Conservation (phyloP, 2,888 invertebrate genomes). For the Lepeophtheirus nordmannii region DNA sequence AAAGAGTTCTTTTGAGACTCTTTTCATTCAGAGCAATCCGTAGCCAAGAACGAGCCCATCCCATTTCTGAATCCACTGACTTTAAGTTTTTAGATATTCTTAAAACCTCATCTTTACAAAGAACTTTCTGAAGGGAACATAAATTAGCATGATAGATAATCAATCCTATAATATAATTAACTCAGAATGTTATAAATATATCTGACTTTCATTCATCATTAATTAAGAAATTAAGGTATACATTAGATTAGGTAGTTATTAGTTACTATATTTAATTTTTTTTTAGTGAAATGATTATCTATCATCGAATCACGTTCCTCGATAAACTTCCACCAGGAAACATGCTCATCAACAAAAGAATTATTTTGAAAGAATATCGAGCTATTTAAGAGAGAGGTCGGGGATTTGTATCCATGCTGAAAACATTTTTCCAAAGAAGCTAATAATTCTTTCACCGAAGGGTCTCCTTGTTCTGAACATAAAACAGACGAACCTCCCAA, state of each 20-base stretch:
- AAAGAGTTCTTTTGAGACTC: constrained; percentile 48
- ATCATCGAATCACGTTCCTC: too few species aligned
- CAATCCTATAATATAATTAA: too few species aligned
- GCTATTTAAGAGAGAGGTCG: not conserved
- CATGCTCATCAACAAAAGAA: too few species aligned
- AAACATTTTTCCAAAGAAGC: not conserved
- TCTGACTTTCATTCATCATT: too few species aligned
- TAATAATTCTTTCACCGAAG: not conserved
- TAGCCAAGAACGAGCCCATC: constrained; percentile 73
- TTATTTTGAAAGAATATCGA: too few species aligned
- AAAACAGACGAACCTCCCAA: not conserved
- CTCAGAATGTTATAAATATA: too few species aligned
- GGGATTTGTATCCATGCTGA: not conserved
- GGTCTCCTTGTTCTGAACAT: not conserved
- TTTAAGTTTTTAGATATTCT: constrained; percentile 34
- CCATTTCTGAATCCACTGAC: constrained; percentile 54
- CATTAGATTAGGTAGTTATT: too few species aligned
- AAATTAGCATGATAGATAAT: not conserved
- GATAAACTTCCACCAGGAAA: too few species aligned
- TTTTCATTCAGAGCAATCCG: constrained; percentile 77
- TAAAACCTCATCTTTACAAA: not conserved
- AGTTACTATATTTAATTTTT: too few species aligned
- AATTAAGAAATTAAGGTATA: too few species aligned
- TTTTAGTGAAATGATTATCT: too few species aligned
- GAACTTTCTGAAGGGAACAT: not conserved